These are phyloP conservation scores for Rhizoglyphus robini DNA, from an alignment of 1,140 invertebrate species.

Conservation along the genomic window DNA sequence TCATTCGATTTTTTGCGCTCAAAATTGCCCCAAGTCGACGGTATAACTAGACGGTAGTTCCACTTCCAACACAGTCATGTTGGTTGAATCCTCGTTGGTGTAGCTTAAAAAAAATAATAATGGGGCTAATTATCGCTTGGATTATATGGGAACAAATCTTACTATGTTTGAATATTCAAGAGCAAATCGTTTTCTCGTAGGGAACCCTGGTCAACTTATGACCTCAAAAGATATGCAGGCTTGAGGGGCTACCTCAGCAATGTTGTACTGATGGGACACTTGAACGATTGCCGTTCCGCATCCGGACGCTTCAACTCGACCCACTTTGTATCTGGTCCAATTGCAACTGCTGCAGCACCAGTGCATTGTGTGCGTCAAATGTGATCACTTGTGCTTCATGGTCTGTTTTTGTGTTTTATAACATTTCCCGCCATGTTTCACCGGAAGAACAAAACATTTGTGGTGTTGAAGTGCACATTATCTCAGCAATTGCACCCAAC, in stretches of 20 bases:
- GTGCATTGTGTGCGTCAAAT: slow-evolving; percentile 44
- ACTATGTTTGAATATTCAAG: slow-evolving; percentile 60
- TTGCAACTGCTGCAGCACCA: slow-evolving; percentile 56
- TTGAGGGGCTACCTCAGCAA: slow-evolving; percentile 75
- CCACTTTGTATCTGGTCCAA: slow-evolving; percentile 34
- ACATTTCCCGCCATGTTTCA: slow-evolving; percentile 38
- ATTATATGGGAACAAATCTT: too few relatives aligned
- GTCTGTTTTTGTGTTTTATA: slow-evolving; percentile 39
- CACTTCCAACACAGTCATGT: too few relatives aligned
- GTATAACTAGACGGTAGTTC: slow-evolving; percentile 31
- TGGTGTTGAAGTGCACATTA: slow-evolving; percentile 32
- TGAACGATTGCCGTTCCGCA: too few relatives aligned
- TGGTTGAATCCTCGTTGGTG: too few relatives aligned
- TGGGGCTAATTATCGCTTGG: too few relatives aligned
- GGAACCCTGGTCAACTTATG: slow-evolving; percentile 68
- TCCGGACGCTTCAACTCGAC: slow-evolving; percentile 55
- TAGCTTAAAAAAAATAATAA: slow-evolving; percentile 16
- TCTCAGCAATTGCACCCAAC: too few relatives aligned
- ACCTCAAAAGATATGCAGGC: slow-evolving; percentile 74
- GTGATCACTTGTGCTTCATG: slow-evolving; percentile 28
- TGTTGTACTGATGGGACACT: slow-evolving; percentile 62
- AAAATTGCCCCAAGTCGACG: slow-evolving; percentile 56
- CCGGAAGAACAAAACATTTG: slow-evolving; percentile 37
- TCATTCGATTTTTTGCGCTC: slow-evolving; percentile 53
- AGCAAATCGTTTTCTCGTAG: slow-evolving; percentile 65